Conservation (phyloP, 2,888 invertebrate genomes). For the Eupithecia dodoneata region DNA sequence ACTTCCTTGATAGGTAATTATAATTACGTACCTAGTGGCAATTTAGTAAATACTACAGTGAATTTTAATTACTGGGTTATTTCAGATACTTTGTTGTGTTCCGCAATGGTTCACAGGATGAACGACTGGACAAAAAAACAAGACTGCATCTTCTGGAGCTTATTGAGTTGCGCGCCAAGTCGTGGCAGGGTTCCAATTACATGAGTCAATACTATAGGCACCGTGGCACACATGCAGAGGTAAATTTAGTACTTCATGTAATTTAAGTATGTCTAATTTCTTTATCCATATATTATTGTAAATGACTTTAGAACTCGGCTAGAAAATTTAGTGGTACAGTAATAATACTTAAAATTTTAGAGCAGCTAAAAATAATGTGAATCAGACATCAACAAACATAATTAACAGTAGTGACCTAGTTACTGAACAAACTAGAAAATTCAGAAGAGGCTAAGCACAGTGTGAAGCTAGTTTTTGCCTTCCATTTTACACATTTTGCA, state of each 20-base stretch:
- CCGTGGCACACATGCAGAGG: slow-evolving; percentile 86
- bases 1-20: slow-evolving; percentile 89
- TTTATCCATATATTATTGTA: neutral
- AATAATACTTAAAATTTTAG: slow-evolving; percentile 16
- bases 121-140: slow-evolving; percentile 92
- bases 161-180: slow-evolving; percentile 95
- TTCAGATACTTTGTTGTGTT: slow-evolving; percentile 92
- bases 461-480: neutral
- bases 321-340: neutral
- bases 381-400: slow-evolving; percentile 40
- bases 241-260: slow-evolving; percentile 44
- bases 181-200: slow-evolving; percentile 94
- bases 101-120: slow-evolving; percentile 95
- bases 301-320: neutral
- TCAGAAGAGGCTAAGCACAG: slow-evolving; percentile 11
- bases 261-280: neutral
- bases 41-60: neutral
- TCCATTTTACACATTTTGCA: neutral
- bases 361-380: slow-evolving; percentile 42
- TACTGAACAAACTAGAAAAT: slow-evolving; percentile 42
- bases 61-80: slow-evolving; percentile 71
- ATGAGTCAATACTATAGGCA: slow-evolving; percentile 93
- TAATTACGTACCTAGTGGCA: neutral
- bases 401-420: slow-evolving; percentile 48
- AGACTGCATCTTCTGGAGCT: slow-evolving; percentile 95